Evolutionary conservation across 2,888 invertebrate species (phyloP).

Genomic region (Acleris sparsana): DNA sequence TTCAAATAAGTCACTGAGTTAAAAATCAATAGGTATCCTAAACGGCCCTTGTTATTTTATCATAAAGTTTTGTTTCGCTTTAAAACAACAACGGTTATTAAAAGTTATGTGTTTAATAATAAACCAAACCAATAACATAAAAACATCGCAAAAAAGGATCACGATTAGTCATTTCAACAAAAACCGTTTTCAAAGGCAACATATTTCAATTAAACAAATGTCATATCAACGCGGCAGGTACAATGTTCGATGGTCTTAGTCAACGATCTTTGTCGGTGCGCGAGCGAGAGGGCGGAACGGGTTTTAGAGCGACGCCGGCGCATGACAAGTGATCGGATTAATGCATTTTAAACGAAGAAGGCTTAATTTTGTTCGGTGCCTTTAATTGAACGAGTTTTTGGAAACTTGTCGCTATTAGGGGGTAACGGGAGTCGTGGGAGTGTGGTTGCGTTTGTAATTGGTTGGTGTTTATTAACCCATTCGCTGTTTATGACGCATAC

Average conservation of each 20-base stretch:
- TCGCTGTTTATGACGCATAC: not conserved
- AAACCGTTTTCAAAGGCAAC: conserved; percentile 5
- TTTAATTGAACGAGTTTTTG: conserved; percentile 74
- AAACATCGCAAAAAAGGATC: conserved; percentile 2
- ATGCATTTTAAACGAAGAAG: conserved; percentile 82
- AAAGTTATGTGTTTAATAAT: no score
- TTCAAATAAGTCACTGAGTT: no score
- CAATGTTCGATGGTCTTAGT: conserved; percentile 48
- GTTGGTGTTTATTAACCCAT: not conserved
- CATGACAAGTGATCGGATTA: conserved; percentile 82
- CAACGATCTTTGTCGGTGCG: conserved; percentile 70
- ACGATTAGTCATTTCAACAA: conserved; percentile 15
- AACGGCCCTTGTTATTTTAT: no score
- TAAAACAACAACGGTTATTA: no score
- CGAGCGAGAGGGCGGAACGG: conserved; percentile 68
- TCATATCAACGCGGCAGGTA: conserved; percentile 44
- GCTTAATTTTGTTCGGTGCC: conserved; percentile 77
- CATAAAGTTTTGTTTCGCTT: no score
- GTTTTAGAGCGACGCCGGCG: conserved; percentile 74
- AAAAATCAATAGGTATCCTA: no score
- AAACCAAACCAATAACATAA: not conserved
- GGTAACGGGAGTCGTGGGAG: conserved; percentile 20
- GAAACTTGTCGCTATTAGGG: conserved; percentile 51
- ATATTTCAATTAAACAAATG: conserved; percentile 61
- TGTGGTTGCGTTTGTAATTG: conserved; percentile 5